Evolutionary conservation across 2,797 vertebrate genomes (phyloP).

Genomic region (Cyclopterus lumpus): DNA sequence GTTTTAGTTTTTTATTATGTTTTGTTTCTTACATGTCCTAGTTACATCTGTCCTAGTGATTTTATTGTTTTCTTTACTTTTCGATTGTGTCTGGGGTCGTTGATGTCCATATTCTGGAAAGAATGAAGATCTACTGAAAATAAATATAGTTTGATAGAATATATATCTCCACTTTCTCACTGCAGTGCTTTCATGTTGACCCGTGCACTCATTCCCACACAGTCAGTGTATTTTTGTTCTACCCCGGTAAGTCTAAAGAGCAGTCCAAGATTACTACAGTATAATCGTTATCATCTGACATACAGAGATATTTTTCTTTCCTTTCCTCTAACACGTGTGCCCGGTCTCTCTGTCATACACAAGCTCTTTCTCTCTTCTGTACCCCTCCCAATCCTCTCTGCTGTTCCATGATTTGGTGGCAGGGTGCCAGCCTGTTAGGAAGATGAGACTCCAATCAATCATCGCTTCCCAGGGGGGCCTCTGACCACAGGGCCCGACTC

Average conservation of each 20-base stretch:
- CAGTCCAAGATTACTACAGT: conserved; percentile 75
- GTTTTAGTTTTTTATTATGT: conserved; percentile 64
- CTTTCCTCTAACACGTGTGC: conserved; percentile 63
- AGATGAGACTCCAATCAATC: conserved; percentile 91
- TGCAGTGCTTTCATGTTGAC: conserved; percentile 63
- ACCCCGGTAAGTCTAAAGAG: conserved; percentile 53
- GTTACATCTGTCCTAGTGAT: conserved; percentile 53
- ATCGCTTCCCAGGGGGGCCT: conserved; percentile 77
- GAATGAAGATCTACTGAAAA: conserved; percentile 69
- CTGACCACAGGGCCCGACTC: conserved; percentile 65
- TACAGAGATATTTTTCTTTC: conserved; percentile 70
- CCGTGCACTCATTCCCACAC: conserved; percentile 72
- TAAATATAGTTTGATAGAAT: conserved; percentile 86
- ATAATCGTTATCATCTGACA: conserved; percentile 82
- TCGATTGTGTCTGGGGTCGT: conserved; percentile 53
- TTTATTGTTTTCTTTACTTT: conserved; percentile 54
- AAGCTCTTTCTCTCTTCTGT: conserved; percentile 47
- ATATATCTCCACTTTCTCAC: conserved; percentile 40
- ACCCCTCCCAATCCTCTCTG: conserved; percentile 65
- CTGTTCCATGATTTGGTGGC: conserved; percentile 78
- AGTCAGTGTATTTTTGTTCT: conserved; percentile 27
- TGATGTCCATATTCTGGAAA: conserved; percentile 63
- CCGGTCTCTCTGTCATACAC: conserved; percentile 54
- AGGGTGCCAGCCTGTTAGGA: conserved; percentile 86
- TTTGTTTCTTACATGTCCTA: conserved; percentile 62